Conservation (phyloP, 2,113 vertebrate genomes). For the Erythrocercus mccallii region DNA sequence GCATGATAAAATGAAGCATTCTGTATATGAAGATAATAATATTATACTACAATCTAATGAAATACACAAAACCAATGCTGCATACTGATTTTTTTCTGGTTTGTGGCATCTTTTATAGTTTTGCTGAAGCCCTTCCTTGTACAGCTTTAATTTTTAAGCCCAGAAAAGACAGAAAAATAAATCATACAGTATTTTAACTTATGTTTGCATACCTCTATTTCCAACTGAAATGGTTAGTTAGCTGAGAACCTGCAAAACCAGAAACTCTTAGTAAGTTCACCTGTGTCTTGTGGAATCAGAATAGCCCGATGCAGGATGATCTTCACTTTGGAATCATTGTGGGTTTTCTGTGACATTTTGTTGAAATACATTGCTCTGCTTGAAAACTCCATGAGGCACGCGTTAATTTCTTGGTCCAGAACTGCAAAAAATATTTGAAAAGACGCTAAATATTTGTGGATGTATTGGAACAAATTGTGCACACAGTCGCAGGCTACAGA, state of each 20-base stretch:
- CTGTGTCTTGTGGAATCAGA: background rate
- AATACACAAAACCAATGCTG: background rate
- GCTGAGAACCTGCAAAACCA: background rate
- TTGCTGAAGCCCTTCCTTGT: background rate
- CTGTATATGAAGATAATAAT: background rate
- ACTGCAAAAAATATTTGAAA: background rate
- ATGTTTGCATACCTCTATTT: background rate
- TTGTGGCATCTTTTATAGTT: background rate
- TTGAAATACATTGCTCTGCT: background rate
- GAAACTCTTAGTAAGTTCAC: background rate
- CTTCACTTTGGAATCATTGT: background rate
- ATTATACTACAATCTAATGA: background rate
- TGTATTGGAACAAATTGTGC: fast-evolving
- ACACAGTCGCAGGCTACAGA: background rate
- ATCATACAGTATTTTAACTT: background rate
- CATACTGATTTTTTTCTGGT: background rate
- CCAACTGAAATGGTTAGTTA: background rate
- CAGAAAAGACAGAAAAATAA: background rate
- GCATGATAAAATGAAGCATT: background rate
- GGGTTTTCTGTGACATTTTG: background rate
- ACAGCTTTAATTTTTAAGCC: background rate
- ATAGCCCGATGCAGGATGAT: background rate
- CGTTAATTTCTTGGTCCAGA: background rate
- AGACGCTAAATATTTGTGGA: background rate
- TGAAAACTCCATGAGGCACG: background rate